Conservation (phyloP, 2,113 vertebrate species). For the Campylomormyrus tamandua region DNA sequence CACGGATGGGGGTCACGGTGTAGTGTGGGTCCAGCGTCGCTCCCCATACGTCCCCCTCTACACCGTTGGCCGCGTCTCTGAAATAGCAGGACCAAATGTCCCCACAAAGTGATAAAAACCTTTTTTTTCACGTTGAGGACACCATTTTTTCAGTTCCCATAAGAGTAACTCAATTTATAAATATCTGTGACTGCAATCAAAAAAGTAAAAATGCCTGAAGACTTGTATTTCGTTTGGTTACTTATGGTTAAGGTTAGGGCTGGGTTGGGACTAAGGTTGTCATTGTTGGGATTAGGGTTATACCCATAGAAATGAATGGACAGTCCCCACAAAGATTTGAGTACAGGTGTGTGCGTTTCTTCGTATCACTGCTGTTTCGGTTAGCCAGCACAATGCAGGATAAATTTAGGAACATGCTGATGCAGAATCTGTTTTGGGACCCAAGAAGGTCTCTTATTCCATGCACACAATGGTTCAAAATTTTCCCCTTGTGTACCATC, state of each 20-base stretch:
- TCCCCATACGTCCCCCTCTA: neutral
- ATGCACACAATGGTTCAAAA: neutral
- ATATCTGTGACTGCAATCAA: too few species aligned
- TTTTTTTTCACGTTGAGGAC: too few species aligned
- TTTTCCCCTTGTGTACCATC: neutral
- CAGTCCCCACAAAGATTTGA: too few species aligned
- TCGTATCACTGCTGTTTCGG: neutral
- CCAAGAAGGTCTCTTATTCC: neutral
- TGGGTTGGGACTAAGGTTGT: too few species aligned
- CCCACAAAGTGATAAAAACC: too few species aligned
- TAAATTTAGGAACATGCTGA: slow-evolving; percentile 21
- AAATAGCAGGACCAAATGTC: neutral
- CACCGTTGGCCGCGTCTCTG: neutral
- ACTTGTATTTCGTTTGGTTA: too few species aligned
- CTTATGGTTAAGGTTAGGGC: too few species aligned
- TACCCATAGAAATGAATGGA: too few species aligned
- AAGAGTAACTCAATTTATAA: too few species aligned
- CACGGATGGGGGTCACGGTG: neutral
- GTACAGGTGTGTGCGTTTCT: neutral
- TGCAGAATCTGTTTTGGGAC: slow-evolving; percentile 11
- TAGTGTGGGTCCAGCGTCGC: neutral
- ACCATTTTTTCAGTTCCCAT: too few species aligned
- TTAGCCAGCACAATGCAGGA: neutral
- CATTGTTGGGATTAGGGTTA: too few species aligned
- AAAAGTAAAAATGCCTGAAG: too few species aligned